Conservation (phyloP, 37 sponge, comb jelly and placozoan genomes). For the Diacarnus erythraeanus region DNA sequence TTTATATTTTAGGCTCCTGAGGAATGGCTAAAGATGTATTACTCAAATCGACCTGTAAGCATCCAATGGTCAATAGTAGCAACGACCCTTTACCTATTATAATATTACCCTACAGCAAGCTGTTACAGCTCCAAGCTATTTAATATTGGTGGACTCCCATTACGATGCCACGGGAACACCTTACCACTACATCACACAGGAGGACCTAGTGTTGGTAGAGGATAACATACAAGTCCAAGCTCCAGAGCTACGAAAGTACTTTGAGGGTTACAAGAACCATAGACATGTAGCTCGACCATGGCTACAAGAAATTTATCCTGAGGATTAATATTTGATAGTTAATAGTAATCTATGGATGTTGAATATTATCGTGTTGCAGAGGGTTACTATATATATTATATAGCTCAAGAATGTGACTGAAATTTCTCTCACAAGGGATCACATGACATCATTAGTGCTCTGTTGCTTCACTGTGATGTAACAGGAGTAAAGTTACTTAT, state of each 20-base stretch:
- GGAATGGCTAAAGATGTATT: conserved; percentile 52
- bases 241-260: conserved; percentile 29
- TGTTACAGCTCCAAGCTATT: conserved; percentile 29
- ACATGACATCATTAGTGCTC: no score
- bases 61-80: no score
- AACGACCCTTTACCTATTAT: no score
- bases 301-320: conserved; percentile 34
- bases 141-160: conserved; percentile 42
- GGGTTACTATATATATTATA: no score
- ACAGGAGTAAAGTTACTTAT: no score
- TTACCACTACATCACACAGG: conserved; percentile 46
- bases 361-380: no score
- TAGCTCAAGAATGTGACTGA: no score
- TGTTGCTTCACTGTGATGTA: no score
- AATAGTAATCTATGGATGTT: no score
- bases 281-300: conserved; percentile 45
- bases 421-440: no score
- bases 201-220: conserved; percentile 20
- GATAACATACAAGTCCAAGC: conserved; percentile 3
- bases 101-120: no score
- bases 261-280: conserved; percentile 28
- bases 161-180: conserved; percentile 40
- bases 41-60: conserved; percentile 18
- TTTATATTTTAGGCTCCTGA: conserved; percentile 60
- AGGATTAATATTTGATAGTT: conserved; percentile 20